Conservation (phyloP, 1,140 invertebrate genomes). For the Olivierus martensii region DNA sequence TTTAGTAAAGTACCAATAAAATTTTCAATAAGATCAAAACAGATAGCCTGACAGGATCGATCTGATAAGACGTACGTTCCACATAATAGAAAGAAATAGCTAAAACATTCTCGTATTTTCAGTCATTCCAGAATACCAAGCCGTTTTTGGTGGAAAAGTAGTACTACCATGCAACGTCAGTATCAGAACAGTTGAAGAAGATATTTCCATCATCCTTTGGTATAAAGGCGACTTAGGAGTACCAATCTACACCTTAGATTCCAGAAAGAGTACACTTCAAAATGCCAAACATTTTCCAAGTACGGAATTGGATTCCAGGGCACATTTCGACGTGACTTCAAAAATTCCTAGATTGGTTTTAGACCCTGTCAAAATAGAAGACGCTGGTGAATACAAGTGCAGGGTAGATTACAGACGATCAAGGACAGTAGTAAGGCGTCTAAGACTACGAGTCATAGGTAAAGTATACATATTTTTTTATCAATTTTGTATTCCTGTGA, state of each 20-base stretch:
- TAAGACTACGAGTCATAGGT: constrained; percentile 81
- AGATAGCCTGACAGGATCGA: no score
- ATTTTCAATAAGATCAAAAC: no score
- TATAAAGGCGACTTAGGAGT: constrained; percentile 65
- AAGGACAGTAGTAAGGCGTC: constrained; percentile 71
- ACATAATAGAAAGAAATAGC: neutral
- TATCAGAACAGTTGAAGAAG: constrained; percentile 50
- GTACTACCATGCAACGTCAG: constrained; percentile 71
- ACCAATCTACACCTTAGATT: constrained; percentile 55
- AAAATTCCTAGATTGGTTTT: constrained; percentile 54
- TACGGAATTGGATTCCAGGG: constrained; percentile 6
- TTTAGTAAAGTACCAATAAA: no score
- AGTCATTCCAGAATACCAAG: neutral
- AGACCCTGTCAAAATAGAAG: constrained; percentile 56
- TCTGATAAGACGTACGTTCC: no score
- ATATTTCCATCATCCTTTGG: constrained; percentile 81
- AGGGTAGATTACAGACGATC: constrained; percentile 79
- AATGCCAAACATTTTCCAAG: constrained; percentile 15
- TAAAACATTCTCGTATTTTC: neutral
- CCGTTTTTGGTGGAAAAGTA: constrained; percentile 53
- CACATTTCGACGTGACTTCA: constrained; percentile 13
- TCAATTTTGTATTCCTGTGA: no score
- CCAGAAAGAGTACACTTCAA: constrained; percentile 5
- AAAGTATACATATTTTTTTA: constrained; percentile 31
- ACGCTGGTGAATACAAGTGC: constrained; percentile 76